A percentile compares a stretch with the other conserved stretches of the same genome.
Conservation (phyloP, 2,113 vertebrate genomes). For the Scortum barcoo region DNA sequence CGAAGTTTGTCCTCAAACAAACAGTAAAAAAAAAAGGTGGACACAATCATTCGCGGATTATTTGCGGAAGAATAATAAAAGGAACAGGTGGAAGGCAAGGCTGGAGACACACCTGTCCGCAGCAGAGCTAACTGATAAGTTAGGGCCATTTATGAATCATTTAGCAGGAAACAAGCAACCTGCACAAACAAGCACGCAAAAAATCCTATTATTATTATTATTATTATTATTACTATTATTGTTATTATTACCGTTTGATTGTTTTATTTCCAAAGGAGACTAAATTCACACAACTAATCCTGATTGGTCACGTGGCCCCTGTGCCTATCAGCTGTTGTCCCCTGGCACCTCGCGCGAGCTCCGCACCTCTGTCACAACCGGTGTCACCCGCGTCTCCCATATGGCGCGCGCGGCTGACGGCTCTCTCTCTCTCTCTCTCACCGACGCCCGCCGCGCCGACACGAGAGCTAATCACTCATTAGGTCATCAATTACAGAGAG, state of each 20-base stretch:
- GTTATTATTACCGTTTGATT: background rate
- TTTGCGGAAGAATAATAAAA: conserved; percentile 84
- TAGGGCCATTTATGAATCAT: conserved; percentile 64
- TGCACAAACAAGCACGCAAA: background rate
- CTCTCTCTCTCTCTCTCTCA: conserved; percentile 67
- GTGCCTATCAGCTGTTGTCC: conserved; percentile 83
- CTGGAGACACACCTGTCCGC: conserved; percentile 80
- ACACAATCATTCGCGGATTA: conserved; percentile 63
- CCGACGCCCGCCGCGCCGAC: conserved; percentile 48
- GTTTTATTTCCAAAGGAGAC: background rate
- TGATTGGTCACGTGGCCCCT: conserved; percentile 42
- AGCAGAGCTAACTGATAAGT: conserved; percentile 76
- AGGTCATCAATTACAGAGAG: conserved; percentile 70
- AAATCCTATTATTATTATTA: background rate
- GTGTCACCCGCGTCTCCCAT: conserved; percentile 84
- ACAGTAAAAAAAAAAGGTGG: conserved; percentile 78
- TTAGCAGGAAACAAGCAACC: conserved; percentile 37
- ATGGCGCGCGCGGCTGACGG: conserved; percentile 75
- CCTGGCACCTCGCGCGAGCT: conserved; percentile 62
- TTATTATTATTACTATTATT: background rate
- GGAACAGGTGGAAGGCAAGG: conserved; percentile 84
- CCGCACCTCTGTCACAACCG: conserved; percentile 68
- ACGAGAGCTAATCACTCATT: conserved; percentile 80
- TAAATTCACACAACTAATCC: conserved; percentile 41
- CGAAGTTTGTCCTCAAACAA: conserved; percentile 82